Evolutionary conservation across 2,888 invertebrate species (phyloP), one percentile per base, ranked within the genome.

Genomic region (Leptopilina myrica): DNA sequence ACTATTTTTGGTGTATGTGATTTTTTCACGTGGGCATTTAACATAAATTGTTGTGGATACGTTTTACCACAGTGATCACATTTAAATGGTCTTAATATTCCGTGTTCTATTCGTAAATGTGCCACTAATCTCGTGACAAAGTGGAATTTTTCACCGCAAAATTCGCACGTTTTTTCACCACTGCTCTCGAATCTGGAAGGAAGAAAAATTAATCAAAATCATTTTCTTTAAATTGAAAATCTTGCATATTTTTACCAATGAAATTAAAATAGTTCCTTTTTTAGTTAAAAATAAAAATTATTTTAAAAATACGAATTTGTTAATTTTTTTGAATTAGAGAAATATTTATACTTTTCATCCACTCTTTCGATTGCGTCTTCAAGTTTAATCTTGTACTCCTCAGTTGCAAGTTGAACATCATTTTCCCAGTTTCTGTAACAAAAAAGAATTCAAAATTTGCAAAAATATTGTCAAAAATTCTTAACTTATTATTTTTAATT

Each of bases 1-100:
- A 85, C 83, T 14, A 86, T 87, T 46, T 86, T 86, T 9, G 88
- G 85, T 0, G 86, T 88, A 81, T 90, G 90, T 0, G 84, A 84
- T 64, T 88, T 89, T 64, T 88, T 88, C 20, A 90, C 86, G 78
- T 89, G 90, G 0, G 88, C 88, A 76, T 90, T 90, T 20, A 90
- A 79, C 84, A 88, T 87, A 75, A 89, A 90, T 33, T 89, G 87
- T 66, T 89, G 89, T 1, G 88, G 85, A 65, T 89, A 90, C 2
- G 86, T 85, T 69, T 89, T 90, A 0, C 81, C 87, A 79, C 90
- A 90, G 14, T 84, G 82, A 56, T 78, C 78, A 75, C 90, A 91
- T 75, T 88, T 88, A 82, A 89, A 91, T 0, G 90, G 91, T 11
- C 89, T 86, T 14, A 87, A 84, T 62, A 89, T 88, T 14, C 88